Percentiles rank a stretch among this genome's conserved stretches.
phyloP scores from a whole-genome alignment of 2,888 invertebrate species.

The Epirrhoe tristata region DNA sequence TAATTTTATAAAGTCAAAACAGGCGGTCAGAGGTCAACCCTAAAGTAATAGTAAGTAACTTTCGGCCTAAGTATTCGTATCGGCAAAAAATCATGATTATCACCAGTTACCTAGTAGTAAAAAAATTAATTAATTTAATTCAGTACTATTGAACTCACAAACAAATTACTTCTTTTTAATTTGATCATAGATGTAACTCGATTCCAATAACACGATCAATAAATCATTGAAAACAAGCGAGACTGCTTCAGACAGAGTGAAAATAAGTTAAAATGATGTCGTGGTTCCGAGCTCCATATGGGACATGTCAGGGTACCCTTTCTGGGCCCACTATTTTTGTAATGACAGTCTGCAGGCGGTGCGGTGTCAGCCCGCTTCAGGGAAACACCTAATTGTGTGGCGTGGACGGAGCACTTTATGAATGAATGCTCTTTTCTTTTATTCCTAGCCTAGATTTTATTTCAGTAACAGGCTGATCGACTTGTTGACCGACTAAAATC shows the following conservation, averaged over 20 bases:
- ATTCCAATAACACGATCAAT: slow-evolving; percentile 35
- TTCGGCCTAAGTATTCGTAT: too few relatives aligned
- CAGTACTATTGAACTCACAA: too few relatives aligned
- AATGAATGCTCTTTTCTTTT: slow-evolving; percentile 54
- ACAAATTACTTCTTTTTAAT: not conserved
- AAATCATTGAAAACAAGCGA: slow-evolving; percentile 41
- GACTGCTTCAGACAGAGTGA: slow-evolving; percentile 51
- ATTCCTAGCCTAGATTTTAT: slow-evolving; percentile 12
- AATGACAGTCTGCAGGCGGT: slow-evolving; percentile 83
- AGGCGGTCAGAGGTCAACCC: too few relatives aligned
- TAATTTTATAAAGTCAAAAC: too few relatives aligned
- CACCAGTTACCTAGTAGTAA: too few relatives aligned
- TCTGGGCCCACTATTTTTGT: slow-evolving; percentile 82
- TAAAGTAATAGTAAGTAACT: too few relatives aligned
- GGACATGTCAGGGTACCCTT: slow-evolving; percentile 79
- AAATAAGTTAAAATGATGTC: slow-evolving; percentile 70
- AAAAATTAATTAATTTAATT: too few relatives aligned
- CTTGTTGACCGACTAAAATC: slow-evolving; percentile 3
- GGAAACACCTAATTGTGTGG: slow-evolving; percentile 78
- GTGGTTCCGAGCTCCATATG: slow-evolving; percentile 65
- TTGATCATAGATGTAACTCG: slow-evolving; percentile 12
- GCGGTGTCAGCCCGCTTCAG: slow-evolving; percentile 64
- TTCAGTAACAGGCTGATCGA: slow-evolving; percentile 1
- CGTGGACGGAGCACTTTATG: slow-evolving; percentile 56
- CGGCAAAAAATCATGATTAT: too few relatives aligned